phyloP scores from a whole-genome alignment of 2,113 vertebrate genomes.

The Chrysochloris asiatica region DNA sequence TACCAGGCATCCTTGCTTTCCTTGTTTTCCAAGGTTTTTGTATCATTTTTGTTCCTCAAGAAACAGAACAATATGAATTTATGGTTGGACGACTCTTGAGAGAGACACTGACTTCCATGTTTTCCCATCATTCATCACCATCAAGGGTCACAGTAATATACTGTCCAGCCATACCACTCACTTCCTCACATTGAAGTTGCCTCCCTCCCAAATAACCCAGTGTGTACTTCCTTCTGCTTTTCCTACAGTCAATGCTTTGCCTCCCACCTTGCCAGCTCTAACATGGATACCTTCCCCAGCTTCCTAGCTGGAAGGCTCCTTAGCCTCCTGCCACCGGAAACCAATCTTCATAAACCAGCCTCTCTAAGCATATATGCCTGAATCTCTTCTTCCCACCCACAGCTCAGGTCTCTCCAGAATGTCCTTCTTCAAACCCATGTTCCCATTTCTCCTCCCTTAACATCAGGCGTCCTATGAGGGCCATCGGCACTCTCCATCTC shows the following conservation, averaged over 20 bases:
- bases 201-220: background rate
- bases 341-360: background rate
- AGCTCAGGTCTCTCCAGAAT: background rate
- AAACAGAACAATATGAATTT: background rate
- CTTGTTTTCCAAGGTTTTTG: background rate
- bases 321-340: background rate
- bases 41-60: slow-evolving; percentile 3
- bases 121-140: background rate
- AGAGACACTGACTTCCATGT: background rate
- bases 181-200: background rate
- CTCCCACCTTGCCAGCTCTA: background rate
- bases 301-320: too few species aligned
- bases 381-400: background rate
- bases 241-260: background rate
- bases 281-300: too few species aligned
- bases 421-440: background rate
- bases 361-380: background rate
- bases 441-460: background rate
- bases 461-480: background rate
- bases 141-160: background rate
- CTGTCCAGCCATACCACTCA: background rate
- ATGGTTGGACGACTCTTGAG: background rate
- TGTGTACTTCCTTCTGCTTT: too few species aligned
- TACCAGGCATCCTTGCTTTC: background rate
- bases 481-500: too few species aligned